A percentile compares a stretch with the other conserved stretches of the same genome.
Evolutionary conservation across 64 coral and sea anemone genomes (phyloP).

Genomic region (Pocillopora verrucosa): DNA sequence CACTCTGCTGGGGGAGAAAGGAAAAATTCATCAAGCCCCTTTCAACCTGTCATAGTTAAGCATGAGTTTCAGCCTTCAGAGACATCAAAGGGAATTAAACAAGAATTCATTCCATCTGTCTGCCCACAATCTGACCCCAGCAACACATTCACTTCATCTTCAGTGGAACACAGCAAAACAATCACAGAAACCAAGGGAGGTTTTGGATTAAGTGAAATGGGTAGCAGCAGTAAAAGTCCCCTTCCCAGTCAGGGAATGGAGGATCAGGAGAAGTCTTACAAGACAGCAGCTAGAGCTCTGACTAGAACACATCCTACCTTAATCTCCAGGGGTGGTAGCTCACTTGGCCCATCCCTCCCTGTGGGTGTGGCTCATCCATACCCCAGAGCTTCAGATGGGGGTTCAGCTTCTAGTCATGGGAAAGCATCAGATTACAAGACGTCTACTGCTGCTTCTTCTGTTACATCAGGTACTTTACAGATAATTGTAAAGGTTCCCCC

Average conservation of each 20-base stretch:
- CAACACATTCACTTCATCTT: not conserved
- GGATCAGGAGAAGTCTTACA: slow-evolving; percentile 41
- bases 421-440: slow-evolving; percentile 39
- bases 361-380: slow-evolving; percentile 89
- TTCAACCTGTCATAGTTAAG: slow-evolving; percentile 36
- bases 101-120: slow-evolving; percentile 4
- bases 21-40: slow-evolving; percentile 13
- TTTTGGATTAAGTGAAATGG: not conserved
- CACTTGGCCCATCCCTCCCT: slow-evolving; percentile 62
- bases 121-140: not conserved
- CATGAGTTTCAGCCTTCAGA: slow-evolving; percentile 36
- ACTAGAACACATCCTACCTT: slow-evolving; percentile 64
- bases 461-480: slow-evolving; percentile 52
- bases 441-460: slow-evolving; percentile 7
- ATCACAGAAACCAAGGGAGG: not conserved
- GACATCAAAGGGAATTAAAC: slow-evolving; percentile 12
- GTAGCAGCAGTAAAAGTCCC: not conserved
- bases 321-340: slow-evolving; percentile 59
- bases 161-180: not conserved
- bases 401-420: not conserved
- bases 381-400: slow-evolving; percentile 36
- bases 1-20: slow-evolving; percentile 3
- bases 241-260: slow-evolving; percentile 21
- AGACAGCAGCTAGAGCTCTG: slow-evolving; percentile 58
- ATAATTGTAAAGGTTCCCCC: not conserved